These are phyloP conservation scores for Tipula helvola DNA, from an alignment of 2,888 invertebrate species.

Conservation along the genomic window DNA sequence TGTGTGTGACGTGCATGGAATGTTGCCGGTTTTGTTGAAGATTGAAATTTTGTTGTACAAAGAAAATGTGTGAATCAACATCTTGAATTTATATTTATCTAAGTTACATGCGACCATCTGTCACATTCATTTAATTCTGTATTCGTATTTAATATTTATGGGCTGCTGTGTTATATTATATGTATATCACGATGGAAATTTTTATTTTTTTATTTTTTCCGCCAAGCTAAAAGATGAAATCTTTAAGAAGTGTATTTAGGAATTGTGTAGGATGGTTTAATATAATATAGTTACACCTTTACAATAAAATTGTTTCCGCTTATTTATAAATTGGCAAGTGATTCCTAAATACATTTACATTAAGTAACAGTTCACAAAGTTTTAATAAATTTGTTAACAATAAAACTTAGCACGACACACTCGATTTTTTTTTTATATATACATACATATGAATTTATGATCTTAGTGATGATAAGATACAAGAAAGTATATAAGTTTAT, in stretches of 20 bases:
- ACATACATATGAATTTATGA: neutral
- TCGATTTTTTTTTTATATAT: neutral
- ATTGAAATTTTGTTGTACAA: neutral
- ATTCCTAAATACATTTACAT: neutral
- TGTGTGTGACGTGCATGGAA: neutral
- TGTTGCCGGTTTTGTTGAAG: neutral
- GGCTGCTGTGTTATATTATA: neutral
- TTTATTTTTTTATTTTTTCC: neutral
- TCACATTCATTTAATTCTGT: neutral
- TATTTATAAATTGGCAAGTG: neutral
- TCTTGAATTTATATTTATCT: neutral
- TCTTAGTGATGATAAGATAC: neutral
- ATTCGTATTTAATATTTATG: neutral
- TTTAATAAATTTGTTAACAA: neutral
- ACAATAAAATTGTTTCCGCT: neutral
- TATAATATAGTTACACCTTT: neutral
- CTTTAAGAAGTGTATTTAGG: neutral
- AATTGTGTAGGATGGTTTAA: neutral
- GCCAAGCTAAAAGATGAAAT: neutral
- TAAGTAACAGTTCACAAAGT: neutral
- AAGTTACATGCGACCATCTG: conserved; percentile 6
- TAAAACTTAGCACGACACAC: neutral
- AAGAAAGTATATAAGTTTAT: neutral
- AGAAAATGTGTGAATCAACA: neutral
- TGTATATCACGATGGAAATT: neutral